phyloP scores from a whole-genome alignment of 2,113 vertebrate species.

The Caranx ignobilis region DNA sequence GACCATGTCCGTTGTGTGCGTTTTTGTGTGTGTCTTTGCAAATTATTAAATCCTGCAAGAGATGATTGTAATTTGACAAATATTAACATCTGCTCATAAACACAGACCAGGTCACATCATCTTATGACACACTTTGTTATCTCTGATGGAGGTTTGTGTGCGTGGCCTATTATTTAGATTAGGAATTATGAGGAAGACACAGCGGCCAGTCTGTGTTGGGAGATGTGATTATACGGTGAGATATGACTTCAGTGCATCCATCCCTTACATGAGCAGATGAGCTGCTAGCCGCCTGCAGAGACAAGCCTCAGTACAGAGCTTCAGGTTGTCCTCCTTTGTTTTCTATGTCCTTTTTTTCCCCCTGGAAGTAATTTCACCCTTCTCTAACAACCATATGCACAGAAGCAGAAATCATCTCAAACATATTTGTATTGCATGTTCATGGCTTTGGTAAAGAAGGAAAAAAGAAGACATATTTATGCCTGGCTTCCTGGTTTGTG shows the following conservation, averaged over 20 bases:
- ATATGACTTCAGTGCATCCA: conserved; percentile 62
- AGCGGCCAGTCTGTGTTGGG: conserved; percentile 44
- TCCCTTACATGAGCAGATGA: conserved; percentile 57
- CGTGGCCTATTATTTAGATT: conserved; percentile 62
- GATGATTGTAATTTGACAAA: conserved; percentile 72
- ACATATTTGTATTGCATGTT: not conserved
- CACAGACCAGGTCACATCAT: conserved; percentile 62
- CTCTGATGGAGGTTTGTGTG: conserved; percentile 26
- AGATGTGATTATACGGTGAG: conserved; percentile 61
- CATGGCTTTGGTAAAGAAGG: not conserved
- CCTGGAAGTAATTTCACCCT: conserved; percentile 6
- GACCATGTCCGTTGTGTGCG: conserved; percentile 12
- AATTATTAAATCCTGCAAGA: conserved; percentile 53
- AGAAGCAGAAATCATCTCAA: conserved; percentile 5
- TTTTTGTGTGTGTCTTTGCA: conserved; percentile 14
- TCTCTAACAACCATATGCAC: not conserved
- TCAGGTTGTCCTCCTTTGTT: not conserved
- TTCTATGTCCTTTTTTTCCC: not conserved
- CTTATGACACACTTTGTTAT: conserved; percentile 53
- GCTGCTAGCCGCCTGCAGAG: conserved; percentile 23
- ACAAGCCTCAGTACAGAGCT: conserved; percentile 23
- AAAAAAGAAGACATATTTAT: not conserved
- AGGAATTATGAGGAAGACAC: conserved; percentile 57
- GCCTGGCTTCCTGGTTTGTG: not conserved
- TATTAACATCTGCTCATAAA: conserved; percentile 77